A percentile compares a stretch with the other conserved stretches of the same genome.
Evolutionary conservation across 2,797 vertebrate genomes (phyloP).

Genomic region (Tangara arthus): DNA sequence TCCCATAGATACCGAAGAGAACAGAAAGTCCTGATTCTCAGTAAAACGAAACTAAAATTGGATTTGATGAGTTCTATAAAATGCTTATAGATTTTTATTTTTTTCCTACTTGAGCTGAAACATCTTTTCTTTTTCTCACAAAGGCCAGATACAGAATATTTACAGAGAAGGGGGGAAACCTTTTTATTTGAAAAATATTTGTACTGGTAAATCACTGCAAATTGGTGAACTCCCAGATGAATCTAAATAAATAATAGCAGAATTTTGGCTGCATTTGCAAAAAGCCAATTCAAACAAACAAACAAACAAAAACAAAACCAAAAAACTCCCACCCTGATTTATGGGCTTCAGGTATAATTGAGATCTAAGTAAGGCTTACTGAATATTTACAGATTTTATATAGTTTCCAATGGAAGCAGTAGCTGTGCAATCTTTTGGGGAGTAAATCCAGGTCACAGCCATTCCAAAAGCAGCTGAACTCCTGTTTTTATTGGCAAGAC

Average conservation of each 20-base stretch:
- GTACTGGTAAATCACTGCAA: background rate
- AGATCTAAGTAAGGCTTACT: background rate
- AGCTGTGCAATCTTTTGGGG: background rate
- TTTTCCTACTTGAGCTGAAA: background rate
- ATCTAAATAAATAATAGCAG: conserved; percentile 34
- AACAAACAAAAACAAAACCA: background rate
- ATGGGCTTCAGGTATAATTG: background rate
- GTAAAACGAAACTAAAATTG: conserved; percentile 15
- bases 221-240: conserved; percentile 11
- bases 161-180: background rate
- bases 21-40: background rate
- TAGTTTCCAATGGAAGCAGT: background rate
- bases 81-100: conserved; percentile 42
- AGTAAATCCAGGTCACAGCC: background rate
- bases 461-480: background rate
- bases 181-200: background rate
- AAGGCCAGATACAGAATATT: background rate
- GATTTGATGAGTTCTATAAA: conserved; percentile 48
- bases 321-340: background rate
- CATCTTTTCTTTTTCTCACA: background rate
- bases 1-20: background rate
- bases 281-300: background rate
- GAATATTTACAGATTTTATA: background rate
- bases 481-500: background rate
- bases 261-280: conserved; percentile 6